Evolutionary conservation across 2,797 vertebrate genomes (phyloP).

Genomic region (Margarornis squamiger): DNA sequence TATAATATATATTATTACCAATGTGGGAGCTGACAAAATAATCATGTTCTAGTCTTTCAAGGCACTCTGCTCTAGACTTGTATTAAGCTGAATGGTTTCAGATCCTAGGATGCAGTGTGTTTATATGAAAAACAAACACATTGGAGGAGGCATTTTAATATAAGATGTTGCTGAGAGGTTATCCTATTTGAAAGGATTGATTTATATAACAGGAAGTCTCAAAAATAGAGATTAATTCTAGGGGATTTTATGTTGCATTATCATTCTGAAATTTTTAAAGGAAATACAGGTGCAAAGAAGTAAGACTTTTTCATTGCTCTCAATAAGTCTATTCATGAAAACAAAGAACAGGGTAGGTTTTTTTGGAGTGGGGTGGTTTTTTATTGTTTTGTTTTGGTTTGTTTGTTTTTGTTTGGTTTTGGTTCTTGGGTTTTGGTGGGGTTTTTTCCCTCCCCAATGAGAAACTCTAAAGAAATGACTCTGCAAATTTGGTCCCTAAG

Average conservation of each 20-base stretch:
- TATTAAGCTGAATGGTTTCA: background rate
- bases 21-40: background rate
- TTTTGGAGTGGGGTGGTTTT: rapidly evolving
- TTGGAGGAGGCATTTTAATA: background rate
- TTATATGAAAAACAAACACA: background rate
- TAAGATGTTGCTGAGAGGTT: background rate
- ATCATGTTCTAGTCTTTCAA: background rate
- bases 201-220: background rate
- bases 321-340: background rate
- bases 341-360: background rate
- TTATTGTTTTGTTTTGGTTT: background rate
- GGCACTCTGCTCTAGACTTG: background rate
- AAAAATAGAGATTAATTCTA: background rate
- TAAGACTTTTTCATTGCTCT: background rate
- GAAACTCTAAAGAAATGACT: background rate
- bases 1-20: no score
- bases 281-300: background rate
- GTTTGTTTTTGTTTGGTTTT: no score
- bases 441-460: background rate
- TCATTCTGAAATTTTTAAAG: background rate
- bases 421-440: no score
- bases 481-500: background rate
- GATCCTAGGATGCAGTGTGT: background rate
- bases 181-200: background rate
- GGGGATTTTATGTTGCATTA: background rate